A percentile compares a stretch with the other conserved stretches of the same genome.
Conservation (phyloP, 1,140 invertebrate species). For the Tenebrio molitor region DNA sequence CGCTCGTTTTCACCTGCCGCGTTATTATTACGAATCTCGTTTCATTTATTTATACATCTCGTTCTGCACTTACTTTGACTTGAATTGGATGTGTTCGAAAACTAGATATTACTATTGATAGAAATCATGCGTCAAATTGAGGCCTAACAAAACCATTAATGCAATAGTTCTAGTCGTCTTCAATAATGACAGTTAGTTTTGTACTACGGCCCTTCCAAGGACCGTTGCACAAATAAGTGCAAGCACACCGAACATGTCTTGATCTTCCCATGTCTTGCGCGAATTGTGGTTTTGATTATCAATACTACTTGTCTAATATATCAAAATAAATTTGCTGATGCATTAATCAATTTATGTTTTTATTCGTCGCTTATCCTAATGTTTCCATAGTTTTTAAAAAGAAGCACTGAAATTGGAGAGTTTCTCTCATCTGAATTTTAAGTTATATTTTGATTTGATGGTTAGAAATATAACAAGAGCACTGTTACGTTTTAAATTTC, state of each 20-base stretch:
- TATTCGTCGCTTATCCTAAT: too few species aligned
- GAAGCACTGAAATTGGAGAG: too few species aligned
- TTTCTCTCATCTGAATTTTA: too few species aligned
- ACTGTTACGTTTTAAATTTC: too few species aligned
- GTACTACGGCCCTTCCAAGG: conserved; percentile 53
- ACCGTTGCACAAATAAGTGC: conserved; percentile 54
- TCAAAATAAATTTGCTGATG: conserved; percentile 61
- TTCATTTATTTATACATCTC: conserved; percentile 39
- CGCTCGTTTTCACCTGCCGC: conserved; percentile 49
- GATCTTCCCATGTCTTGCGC: conserved; percentile 63
- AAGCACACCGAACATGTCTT: conserved; percentile 58
- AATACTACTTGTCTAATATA: conserved; percentile 63
- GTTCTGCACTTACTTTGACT: conserved; percentile 47
- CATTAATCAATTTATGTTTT: conserved; percentile 53
- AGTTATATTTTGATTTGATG: too few species aligned
- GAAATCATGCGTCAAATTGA: conserved; percentile 48
- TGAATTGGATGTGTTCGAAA: conserved; percentile 50
- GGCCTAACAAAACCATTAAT: conserved; percentile 57
- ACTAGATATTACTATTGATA: conserved; percentile 45
- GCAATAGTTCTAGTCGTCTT: conserved; percentile 57
- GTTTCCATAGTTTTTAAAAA: too few species aligned
- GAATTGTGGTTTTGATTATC: conserved; percentile 59
- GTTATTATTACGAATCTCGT: conserved; percentile 45
- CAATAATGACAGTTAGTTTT: conserved; percentile 46
- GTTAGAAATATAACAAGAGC: too few species aligned